These are phyloP conservation scores for Pantherophis alleghaniensis DNA, from an alignment of 2,797 vertebrate genomes.

Conservation along the genomic window DNA sequence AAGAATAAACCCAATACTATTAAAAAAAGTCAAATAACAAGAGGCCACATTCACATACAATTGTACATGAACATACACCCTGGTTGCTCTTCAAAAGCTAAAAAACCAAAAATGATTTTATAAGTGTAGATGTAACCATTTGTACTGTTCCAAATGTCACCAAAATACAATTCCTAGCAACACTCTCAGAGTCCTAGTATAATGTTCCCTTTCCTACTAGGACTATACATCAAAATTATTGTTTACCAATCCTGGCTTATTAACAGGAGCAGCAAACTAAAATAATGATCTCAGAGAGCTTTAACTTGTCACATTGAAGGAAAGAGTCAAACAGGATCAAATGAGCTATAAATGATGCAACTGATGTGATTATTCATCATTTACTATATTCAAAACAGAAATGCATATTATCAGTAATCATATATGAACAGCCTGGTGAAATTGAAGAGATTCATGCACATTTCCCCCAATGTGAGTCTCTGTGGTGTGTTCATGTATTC, in stretches of 20 bases:
- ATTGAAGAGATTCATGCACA: background rate
- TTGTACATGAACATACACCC: background rate
- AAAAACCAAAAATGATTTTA: no score
- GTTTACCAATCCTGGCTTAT: background rate
- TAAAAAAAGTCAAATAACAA: background rate
- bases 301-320: background rate
- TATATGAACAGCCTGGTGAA: background rate
- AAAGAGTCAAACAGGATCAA: background rate
- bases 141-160: no score
- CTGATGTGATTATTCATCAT: background rate
- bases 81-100: no score
- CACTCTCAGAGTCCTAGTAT: background rate
- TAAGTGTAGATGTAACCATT: no score
- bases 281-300: no score
- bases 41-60: background rate
- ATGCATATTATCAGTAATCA: background rate
- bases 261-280: background rate
- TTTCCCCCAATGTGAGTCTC: background rate
- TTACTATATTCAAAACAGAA: background rate
- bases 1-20: background rate
- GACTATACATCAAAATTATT: background rate
- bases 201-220: background rate
- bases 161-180: no score
- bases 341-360: background rate
- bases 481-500: background rate